A percentile compares a stretch with the other conserved stretches of the same genome.
phyloP scores from a whole-genome alignment of 2,888 invertebrate genomes.

The Tenodera sinensis region DNA sequence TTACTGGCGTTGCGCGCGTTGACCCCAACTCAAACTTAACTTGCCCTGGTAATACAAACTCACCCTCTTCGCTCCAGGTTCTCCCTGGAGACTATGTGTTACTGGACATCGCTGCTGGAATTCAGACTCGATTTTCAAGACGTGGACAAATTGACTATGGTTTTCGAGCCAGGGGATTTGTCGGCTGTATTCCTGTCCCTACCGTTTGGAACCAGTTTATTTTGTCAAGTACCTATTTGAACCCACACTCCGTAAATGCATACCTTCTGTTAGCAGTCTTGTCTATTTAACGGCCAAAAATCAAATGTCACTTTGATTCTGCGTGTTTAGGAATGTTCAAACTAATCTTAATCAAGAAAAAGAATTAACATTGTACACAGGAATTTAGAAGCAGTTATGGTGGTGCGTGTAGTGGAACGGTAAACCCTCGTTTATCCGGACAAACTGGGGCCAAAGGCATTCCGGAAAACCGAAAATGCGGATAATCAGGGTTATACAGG shows the following conservation, averaged over 20 bases:
- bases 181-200: neutral
- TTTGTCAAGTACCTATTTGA: slow-evolving; percentile 1
- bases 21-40: neutral
- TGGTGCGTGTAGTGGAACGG: too few species aligned
- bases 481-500: too few species aligned
- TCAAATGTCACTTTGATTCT: neutral
- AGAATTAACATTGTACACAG: too few species aligned
- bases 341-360: too few species aligned
- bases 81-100: slow-evolving; percentile 12
- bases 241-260: neutral
- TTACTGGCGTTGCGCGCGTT: slow-evolving; percentile 22
- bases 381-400: too few species aligned
- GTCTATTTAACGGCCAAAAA: neutral
- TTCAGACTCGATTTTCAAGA: slow-evolving; percentile 16
- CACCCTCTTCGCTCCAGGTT: neutral
- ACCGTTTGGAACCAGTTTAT: neutral
- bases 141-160: slow-evolving; percentile 19
- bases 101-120: slow-evolving; percentile 11
- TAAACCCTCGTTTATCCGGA: too few species aligned
- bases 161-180: slow-evolving; percentile 5
- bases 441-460: too few species aligned
- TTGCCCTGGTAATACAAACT: neutral
- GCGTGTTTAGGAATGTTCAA: too few species aligned
- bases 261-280: neutral
- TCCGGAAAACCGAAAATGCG: too few species aligned